phyloP scores from a whole-genome alignment of 2,113 vertebrate genomes.

The Hiodon alosoides region DNA sequence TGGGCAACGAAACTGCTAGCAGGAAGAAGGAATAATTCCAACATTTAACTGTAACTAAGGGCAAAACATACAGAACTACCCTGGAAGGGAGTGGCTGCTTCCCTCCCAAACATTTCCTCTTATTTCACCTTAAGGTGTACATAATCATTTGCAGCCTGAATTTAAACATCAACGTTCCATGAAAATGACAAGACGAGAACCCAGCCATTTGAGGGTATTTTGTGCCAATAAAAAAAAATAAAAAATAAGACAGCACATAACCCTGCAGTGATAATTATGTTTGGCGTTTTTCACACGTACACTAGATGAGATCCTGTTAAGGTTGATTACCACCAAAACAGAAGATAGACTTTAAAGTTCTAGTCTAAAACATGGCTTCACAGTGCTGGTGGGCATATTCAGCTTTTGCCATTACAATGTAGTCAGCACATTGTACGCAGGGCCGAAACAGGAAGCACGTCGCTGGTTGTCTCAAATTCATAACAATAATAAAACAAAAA shows the following conservation, averaged over 20 bases:
- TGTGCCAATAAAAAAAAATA: too few relatives aligned
- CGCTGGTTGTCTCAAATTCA: slow-evolving; percentile 13
- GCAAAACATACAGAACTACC: background rate
- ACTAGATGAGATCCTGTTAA: slow-evolving; percentile 11
- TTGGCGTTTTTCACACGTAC: slow-evolving; percentile 9
- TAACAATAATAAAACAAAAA: slow-evolving; percentile 13
- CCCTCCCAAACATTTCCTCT: background rate
- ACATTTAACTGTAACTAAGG: background rate
- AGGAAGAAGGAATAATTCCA: slow-evolving; percentile 8
- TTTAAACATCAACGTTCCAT: background rate
- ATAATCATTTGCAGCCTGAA: background rate
- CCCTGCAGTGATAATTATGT: background rate
- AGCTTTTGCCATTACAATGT: slow-evolving; percentile 31
- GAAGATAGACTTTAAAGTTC: slow-evolving; percentile 49
- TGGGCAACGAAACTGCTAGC: background rate
- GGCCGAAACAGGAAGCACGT: slow-evolving; percentile 19
- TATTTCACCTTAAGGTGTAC: background rate
- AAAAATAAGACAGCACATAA: background rate
- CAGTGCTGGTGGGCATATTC: slow-evolving; percentile 58
- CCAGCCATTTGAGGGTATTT: slow-evolving; percentile 10
- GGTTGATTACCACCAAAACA: slow-evolving; percentile 29
- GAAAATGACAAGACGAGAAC: slow-evolving; percentile 4
- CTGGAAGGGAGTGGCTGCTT: background rate
- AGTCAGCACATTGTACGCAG: slow-evolving; percentile 42
- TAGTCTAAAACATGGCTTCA: slow-evolving; percentile 64